Base-by-base conservation (phyloP, 92 coral and sea anemone species). In the Phenganax stokvisi region DNA sequence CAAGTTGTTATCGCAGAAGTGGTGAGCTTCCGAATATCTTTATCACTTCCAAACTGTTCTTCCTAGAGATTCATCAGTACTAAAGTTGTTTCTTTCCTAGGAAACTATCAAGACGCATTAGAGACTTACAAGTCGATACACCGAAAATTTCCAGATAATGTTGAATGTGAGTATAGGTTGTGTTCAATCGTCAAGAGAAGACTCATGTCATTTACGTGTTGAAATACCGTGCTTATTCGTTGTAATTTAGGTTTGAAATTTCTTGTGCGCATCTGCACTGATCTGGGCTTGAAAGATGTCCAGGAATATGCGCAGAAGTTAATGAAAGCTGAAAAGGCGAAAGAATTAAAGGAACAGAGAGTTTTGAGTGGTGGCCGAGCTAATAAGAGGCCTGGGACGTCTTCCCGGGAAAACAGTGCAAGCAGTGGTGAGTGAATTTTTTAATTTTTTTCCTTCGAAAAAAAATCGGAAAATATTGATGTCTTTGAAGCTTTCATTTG, bases 1-100 rank as follows among this genome's bases (percentile, higher is more conserved):
- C 99, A 70, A 96, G 99, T 79, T 96, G 99, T 80, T 96, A 96
- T 77, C 84, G 99, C 51, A 81, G 99, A 83, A 96, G 99, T 85
- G 99, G 99, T 96, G 73, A 83, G 97, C 76, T 25, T 13, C 30
- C 29, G 5, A 37, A 13, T 12, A 52, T 57, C 10, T 51, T 59
- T 8, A n/a, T 64, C 0, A 25, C 6, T 9, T 51, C 15, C 53
- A 13, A 11, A 59, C 9, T 9, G 4, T 51, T 44, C 17, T 55
- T 53, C 63, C 16, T 56, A 12, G 10, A 17, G 61, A 73, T 15
- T 27, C 66, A 15, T 28, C 9, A 57, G 9, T 10, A 55, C 16
- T 9, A 16, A n/a, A 31, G 44, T 27, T 31, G 16, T 6, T 65
- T 51, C 8, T 71, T 54, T 56, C 15, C 8, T 47, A 94, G 98